phyloP scores from a whole-genome alignment of 2,888 invertebrate species.

The Ophioninae sp. region DNA sequence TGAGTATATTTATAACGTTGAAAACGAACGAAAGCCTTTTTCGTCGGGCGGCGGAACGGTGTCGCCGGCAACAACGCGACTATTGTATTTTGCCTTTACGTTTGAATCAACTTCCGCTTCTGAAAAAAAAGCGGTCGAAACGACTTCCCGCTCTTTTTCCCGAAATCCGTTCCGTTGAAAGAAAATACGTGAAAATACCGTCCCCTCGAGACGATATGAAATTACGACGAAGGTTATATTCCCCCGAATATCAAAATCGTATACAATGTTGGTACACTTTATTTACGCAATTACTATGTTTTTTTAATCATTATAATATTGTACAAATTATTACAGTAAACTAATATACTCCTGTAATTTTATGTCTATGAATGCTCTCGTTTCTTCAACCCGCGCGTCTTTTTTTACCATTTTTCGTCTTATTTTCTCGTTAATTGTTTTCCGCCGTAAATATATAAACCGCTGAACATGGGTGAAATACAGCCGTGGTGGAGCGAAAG shows the following conservation, averaged over 20 bases:
- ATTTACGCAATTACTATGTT: conserved; percentile 75
- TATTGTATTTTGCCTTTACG: not conserved
- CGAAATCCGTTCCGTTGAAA: not conserved
- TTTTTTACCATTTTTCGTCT: conserved; percentile 36
- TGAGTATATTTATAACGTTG: not conserved
- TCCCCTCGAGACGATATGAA: not conserved
- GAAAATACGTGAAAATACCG: too few species aligned
- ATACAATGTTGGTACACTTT: conserved; percentile 80
- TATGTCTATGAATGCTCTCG: conserved; percentile 78
- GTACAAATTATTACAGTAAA: conserved; percentile 81
- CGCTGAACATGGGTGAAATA: conserved; percentile 42
- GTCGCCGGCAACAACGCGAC: not conserved
- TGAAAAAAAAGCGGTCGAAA: not conserved
- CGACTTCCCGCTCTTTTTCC: not conserved
- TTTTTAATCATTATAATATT: conserved; percentile 77
- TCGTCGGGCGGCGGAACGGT: too few species aligned
- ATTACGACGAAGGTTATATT: conserved; percentile 9
- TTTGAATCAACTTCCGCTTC: too few species aligned
- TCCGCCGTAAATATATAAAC: conserved; percentile 52
- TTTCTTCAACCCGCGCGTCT: conserved; percentile 74
- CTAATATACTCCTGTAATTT: conserved; percentile 78
- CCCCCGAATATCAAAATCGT: conserved; percentile 37
- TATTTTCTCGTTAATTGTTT: conserved; percentile 9
- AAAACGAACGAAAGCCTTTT: not conserved
- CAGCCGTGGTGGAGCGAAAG: conserved; percentile 46